Evolutionary conservation across 2,113 vertebrate genomes (phyloP).

Genomic region (Channa maculata): DNA sequence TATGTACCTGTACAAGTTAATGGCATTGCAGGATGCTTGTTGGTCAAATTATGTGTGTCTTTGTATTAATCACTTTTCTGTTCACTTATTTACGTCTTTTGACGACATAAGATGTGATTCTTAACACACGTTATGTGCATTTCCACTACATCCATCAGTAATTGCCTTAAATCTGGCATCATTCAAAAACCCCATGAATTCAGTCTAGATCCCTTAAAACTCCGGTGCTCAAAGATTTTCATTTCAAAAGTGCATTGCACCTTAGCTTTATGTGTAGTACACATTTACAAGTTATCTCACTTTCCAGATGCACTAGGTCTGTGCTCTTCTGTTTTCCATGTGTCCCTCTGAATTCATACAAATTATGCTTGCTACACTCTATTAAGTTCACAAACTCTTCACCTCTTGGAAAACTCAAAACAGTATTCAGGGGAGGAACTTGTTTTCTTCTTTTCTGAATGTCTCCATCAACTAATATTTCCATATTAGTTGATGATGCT

Average conservation of each 20-base stretch:
- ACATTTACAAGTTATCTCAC: constrained; percentile 15
- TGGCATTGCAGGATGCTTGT: not conserved
- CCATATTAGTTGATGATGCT: constrained; percentile 18
- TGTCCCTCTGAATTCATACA: constrained; percentile 23
- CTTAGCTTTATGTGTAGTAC: not conserved
- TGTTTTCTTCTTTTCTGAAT: constrained; percentile 31
- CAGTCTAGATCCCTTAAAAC: constrained; percentile 16
- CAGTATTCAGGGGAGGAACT: constrained; percentile 42
- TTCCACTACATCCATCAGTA: not conserved
- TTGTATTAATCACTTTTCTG: not conserved
- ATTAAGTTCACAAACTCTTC: constrained; percentile 39
- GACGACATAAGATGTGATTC: not conserved
- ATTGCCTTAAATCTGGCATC: no score
- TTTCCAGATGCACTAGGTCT: constrained; percentile 26
- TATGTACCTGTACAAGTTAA: no score
- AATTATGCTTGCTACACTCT: constrained; percentile 31
- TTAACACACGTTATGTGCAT: constrained; percentile 1
- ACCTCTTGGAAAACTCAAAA: constrained; percentile 50
- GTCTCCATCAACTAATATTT: constrained; percentile 2
- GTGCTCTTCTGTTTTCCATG: constrained; percentile 5
- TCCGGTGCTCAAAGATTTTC: not conserved
- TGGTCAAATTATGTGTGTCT: constrained; percentile 15
- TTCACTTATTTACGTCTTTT: constrained; percentile 16
- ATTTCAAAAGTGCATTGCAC: not conserved
- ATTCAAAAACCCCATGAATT: not conserved